Evolutionary conservation across 2,113 vertebrate species (phyloP).

Genomic region (Emberiza fucata): DNA sequence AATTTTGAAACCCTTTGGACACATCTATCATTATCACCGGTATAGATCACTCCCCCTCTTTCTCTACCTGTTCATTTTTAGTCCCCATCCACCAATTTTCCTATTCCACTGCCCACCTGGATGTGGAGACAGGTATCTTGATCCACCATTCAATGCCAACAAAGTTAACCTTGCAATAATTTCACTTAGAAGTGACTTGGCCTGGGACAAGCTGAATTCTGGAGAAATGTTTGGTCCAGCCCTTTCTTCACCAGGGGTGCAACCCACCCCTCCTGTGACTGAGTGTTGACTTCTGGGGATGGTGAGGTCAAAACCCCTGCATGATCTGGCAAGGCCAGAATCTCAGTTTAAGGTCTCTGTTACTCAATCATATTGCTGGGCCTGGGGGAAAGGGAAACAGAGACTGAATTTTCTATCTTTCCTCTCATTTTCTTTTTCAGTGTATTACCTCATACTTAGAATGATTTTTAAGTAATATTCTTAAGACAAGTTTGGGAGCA

Average conservation of each 20-base stretch:
- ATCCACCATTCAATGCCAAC: neutral
- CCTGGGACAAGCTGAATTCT: neutral
- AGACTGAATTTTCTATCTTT: neutral
- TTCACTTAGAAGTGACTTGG: neutral
- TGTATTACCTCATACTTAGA: neutral
- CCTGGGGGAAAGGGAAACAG: neutral
- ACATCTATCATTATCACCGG: neutral
- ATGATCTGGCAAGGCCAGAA: neutral
- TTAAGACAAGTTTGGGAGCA: neutral
- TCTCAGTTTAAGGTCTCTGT: neutral
- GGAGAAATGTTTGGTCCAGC: neutral
- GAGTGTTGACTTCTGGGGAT: neutral
- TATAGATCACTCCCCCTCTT: accelerated
- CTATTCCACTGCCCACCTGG: neutral
- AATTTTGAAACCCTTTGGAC: neutral
- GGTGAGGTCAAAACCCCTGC: neutral
- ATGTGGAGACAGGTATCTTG: neutral
- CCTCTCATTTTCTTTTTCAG: neutral
- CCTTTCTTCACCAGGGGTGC: neutral
- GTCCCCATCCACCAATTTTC: accelerated
- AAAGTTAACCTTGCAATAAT: neutral
- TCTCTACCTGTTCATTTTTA: neutral
- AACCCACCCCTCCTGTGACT: neutral
- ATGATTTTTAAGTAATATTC: neutral
- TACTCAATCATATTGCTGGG: neutral